A percentile compares a stretch with the other conserved stretches of the same genome.
Conservation (phyloP, 2,888 invertebrate species). For the Lepidochitona cinerea region DNA sequence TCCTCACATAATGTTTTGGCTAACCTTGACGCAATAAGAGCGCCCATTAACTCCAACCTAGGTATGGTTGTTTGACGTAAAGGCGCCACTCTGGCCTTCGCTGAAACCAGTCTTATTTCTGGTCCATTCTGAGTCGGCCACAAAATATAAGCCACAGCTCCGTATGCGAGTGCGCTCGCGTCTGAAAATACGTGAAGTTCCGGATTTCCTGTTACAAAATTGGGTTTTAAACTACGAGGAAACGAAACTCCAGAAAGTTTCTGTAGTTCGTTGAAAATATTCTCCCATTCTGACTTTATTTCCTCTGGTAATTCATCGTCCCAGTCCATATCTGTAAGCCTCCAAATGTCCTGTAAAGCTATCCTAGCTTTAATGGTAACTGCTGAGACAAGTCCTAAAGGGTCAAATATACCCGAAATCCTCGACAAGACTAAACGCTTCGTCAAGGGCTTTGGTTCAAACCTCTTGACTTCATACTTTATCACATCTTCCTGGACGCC, state of each 20-base stretch:
- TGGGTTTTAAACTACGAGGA: not conserved
- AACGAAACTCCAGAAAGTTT: not conserved
- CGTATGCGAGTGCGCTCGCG: no score
- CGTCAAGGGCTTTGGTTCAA: not conserved
- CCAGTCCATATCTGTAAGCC: not conserved
- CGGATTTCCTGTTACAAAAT: no score
- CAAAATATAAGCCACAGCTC: no score
- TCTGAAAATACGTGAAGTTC: no score
- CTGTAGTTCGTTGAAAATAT: not conserved
- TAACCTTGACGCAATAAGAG: no score
- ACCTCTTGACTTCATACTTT: not conserved
- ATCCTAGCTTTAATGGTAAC: not conserved
- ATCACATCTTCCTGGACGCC: not conserved
- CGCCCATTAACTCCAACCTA: no score
- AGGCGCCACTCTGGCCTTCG: no score
- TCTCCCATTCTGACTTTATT: not conserved
- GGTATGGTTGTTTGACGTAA: no score
- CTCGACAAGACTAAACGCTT: not conserved
- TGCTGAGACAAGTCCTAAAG: not conserved
- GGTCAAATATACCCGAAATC: not conserved
- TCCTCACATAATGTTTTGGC: no score
- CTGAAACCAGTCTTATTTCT: no score
- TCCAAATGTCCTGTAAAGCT: slow-evolving; percentile 1
- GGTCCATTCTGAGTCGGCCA: no score
- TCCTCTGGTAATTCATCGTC: not conserved